These are phyloP conservation scores for Epizoanthus stellaris DNA, from an alignment of 92 coral and sea anemone species.

Conservation along the genomic window DNA sequence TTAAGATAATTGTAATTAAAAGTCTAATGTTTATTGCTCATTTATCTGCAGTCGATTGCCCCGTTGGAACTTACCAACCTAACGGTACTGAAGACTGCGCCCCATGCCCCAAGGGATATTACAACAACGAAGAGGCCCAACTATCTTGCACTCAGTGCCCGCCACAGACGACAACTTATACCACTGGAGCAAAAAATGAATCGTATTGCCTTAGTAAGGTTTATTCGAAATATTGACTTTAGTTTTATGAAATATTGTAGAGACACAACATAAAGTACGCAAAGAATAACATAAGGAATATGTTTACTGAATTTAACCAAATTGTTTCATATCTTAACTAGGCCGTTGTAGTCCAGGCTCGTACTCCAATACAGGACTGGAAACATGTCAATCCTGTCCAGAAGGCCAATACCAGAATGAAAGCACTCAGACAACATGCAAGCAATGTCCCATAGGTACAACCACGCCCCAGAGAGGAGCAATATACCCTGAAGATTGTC, in stretches of 20 bases:
- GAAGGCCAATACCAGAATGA: conserved; percentile 17
- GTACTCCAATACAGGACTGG: conserved; percentile 17
- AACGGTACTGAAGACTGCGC: neutral
- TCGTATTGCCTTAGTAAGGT: conserved; percentile 4
- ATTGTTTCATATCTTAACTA: no score
- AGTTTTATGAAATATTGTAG: no score
- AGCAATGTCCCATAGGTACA: conserved; percentile 7
- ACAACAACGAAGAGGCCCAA: conserved; percentile 13
- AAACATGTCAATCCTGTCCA: conserved; percentile 20
- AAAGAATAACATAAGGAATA: no score
- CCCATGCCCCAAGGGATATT: conserved; percentile 3
- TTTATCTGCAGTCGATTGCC: conserved; percentile 4
- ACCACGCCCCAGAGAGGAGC: conserved; percentile 29
- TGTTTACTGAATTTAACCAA: no score
- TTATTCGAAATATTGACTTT: neutral
- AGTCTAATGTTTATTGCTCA: no score
- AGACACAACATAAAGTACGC: no score
- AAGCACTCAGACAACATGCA: neutral
- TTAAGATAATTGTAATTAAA: no score
- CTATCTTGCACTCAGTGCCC: conserved; percentile 7
- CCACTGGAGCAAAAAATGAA: conserved; percentile 14
- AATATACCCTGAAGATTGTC: neutral
- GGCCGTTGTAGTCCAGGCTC: no score
- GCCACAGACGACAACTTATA: neutral
- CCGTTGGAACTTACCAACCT: conserved; percentile 19